Evolutionary conservation across 2,113 vertebrate genomes (phyloP).

Genomic region (Anarrhichthys ocellatus): DNA sequence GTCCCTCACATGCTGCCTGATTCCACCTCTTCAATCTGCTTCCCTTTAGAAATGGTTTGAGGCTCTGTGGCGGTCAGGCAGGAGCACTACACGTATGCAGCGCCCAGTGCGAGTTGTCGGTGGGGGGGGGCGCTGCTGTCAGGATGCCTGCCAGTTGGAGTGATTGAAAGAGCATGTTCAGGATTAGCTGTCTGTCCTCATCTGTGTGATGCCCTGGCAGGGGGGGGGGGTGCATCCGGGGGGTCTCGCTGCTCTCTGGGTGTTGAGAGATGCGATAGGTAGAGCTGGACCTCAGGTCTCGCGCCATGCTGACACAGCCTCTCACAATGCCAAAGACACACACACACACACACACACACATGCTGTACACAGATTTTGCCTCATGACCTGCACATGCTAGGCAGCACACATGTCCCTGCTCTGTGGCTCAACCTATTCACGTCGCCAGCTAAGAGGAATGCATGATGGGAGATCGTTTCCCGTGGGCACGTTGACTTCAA

Average conservation of each 20-base stretch:
- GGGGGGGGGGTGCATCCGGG: conserved; percentile 27
- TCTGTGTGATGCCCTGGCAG: conserved; percentile 45
- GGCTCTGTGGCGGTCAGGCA: conserved; percentile 55
- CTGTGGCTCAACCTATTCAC: conserved; percentile 37
- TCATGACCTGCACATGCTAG: conserved; percentile 13
- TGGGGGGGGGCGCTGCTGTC: conserved; percentile 43
- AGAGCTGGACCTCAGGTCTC: conserved; percentile 21
- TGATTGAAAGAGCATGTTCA: conserved; percentile 77
- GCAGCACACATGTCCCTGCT: background rate
- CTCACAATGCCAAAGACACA: background rate
- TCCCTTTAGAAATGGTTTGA: conserved; percentile 54
- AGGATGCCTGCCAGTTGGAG: conserved; percentile 45
- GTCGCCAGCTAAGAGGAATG: conserved; percentile 54
- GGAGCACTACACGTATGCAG: conserved; percentile 62
- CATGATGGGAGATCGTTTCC: conserved; percentile 20
- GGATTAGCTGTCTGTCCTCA: conserved; percentile 66
- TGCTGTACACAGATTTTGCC: conserved; percentile 4
- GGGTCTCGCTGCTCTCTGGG: conserved; percentile 8
- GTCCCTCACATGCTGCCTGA: conserved; percentile 37
- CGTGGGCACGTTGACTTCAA: conserved; percentile 27
- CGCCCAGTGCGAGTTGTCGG: conserved; percentile 42
- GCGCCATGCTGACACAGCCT: conserved; percentile 7
- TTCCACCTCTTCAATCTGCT: conserved; percentile 51
- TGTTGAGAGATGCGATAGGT: conserved; percentile 49
- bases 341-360: background rate